Base-by-base conservation (phyloP, 2,113 vertebrate genomes). In the Ariopsis seemanni region DNA sequence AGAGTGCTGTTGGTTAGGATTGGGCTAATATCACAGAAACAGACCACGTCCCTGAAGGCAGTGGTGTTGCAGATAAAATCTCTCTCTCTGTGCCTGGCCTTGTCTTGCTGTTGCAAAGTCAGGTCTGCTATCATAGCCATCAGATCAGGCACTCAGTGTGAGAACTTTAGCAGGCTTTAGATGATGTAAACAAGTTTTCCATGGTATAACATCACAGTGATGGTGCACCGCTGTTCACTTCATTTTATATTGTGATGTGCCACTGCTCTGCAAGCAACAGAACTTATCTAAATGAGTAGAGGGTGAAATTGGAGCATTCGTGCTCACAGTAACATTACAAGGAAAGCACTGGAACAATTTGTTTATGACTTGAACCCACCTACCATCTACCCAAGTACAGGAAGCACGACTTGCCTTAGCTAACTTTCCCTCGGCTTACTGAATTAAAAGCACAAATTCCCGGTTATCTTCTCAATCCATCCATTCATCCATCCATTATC, bases 1-100 rank as follows among this genome's bases (percentile, higher is more conserved):
- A 60, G 52, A 79, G 55, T 50, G 78, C 6, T 63, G 71, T 27
- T 20, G 53, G 27, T 81, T n/a, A 25, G 34, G 27, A 58, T 86
- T 25, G n/a, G 27, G 11, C 20, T 55, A 77, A 77, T 65, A 83
- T 62, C 14, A 7, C 42, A 74, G 85, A 71, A 89, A 83, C 86
- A 90, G 87, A 88, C 53, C 7, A 27, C 3, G 77, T 77, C 80
- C 89, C 87, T 82, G 30, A 67, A 77, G 85, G 87, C 89, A 86
- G 15, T 7, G 25, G 74, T 57, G n/a, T 71, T n/a, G 50, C 57
- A 65, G 74, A 90, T 90, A 86, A 86, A 82, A 78, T 67, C 57
- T 84, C 57, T 80, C 63, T 80, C 75, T 75, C 22, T 71, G 57
- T 77, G 57, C 18, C 74, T 55, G 53, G 62, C 25, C 65, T 67